phyloP scores from a whole-genome alignment of 2,113 vertebrate species.

The Pandion haliaetus region DNA sequence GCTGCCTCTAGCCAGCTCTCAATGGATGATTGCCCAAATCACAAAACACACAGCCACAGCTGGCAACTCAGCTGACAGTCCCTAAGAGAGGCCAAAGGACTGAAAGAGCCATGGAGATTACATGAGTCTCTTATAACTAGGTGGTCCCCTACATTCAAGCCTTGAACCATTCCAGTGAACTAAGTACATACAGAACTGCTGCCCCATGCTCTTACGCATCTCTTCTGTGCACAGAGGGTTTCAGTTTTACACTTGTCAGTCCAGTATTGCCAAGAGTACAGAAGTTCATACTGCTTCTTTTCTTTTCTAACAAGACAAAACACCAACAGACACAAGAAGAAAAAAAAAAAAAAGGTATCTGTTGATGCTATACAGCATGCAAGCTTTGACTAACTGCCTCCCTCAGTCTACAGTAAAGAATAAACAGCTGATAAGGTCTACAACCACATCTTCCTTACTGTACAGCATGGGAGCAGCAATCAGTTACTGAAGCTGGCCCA shows the following conservation, averaged over 20 bases:
- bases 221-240: neutral
- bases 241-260: rapidly evolving
- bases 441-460: neutral
- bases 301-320: neutral
- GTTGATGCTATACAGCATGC: neutral
- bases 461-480: neutral
- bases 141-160: neutral
- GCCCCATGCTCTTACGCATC: neutral
- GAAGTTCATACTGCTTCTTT: neutral
- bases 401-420: neutral
- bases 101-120: rapidly evolving
- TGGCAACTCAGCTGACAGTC: neutral
- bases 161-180: neutral
- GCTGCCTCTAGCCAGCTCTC: neutral
- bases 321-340: neutral
- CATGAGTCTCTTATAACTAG: neutral
- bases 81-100: neutral
- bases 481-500: neutral
- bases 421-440: neutral
- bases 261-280: neutral
- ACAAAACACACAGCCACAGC: neutral
- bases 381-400: neutral
- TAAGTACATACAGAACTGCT: rapidly evolving
- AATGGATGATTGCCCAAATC: neutral
- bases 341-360: neutral